phyloP scores from a whole-genome alignment of 2,888 invertebrate species.

The Lasioglossum oenotherae region DNA sequence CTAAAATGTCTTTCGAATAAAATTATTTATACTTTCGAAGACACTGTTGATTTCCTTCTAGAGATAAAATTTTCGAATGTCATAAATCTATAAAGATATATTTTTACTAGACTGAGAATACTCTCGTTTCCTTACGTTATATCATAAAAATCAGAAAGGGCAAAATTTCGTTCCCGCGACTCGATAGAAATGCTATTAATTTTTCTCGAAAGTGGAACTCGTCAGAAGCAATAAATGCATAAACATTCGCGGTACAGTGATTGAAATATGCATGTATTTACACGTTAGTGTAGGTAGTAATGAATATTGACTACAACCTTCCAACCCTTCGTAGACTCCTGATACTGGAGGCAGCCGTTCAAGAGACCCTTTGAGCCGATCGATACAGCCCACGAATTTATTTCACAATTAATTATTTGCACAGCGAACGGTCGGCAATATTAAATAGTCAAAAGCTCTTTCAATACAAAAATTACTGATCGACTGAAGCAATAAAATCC shows the following conservation, averaged over 20 bases:
- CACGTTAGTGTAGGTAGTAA: conserved; percentile 33
- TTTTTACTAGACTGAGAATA: not conserved
- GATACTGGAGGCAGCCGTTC: conserved; percentile 53
- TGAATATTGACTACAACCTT: conserved; percentile 47
- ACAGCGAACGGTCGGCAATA: not conserved
- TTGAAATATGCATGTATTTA: not conserved
- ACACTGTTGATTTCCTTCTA: not conserved
- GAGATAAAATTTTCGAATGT: not conserved
- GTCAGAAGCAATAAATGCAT: not conserved
- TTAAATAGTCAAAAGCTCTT: not conserved
- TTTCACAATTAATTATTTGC: not conserved
- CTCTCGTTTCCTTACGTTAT: not conserved
- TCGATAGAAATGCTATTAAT: not conserved
- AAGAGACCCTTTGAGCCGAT: conserved; percentile 42
- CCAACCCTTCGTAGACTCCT: conserved; percentile 66
- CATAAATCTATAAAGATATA: too few species aligned
- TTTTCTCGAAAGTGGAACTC: not conserved
- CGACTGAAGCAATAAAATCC: not conserved
- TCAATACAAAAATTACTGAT: not conserved
- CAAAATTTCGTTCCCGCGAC: not conserved
- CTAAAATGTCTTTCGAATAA: too few species aligned
- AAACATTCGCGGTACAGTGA: not conserved
- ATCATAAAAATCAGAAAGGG: not conserved
- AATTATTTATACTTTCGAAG: too few species aligned
- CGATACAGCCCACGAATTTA: conserved; percentile 33